A percentile compares a stretch with the other conserved stretches of the same genome.
These are phyloP conservation scores for Entomobrya multifasciata DNA, from an alignment of 2,888 invertebrate genomes.

Conservation along the genomic window DNA sequence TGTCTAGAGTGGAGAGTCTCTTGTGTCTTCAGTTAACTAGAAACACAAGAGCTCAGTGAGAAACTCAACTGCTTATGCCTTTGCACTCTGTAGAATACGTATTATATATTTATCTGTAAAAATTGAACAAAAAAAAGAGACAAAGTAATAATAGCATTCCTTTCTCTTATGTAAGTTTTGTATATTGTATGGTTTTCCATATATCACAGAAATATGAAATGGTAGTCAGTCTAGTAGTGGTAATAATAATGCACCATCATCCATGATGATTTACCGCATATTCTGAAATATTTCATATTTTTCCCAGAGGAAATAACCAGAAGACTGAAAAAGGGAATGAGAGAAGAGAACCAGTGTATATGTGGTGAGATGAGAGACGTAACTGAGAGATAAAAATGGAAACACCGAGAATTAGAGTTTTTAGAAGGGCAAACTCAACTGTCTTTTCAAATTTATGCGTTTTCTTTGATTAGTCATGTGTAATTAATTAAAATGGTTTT, in stretches of 20 bases:
- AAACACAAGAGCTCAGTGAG: neutral
- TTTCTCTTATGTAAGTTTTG: conserved; percentile 13
- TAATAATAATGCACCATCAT: conserved; percentile 22
- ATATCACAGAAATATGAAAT: neutral
- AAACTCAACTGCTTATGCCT: no score
- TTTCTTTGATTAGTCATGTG: conserved; percentile 37
- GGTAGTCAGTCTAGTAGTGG: neutral
- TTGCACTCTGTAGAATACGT: neutral
- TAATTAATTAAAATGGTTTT: conserved; percentile 26
- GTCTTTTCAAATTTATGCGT: neutral
- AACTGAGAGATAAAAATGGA: neutral
- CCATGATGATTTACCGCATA: conserved; percentile 37
- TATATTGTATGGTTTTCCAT: no score
- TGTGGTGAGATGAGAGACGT: neutral
- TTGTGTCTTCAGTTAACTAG: no score
- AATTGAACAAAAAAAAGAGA: neutral
- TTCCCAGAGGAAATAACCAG: conserved; percentile 41
- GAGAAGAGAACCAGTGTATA: neutral
- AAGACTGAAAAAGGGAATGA: neutral
- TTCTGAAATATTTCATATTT: conserved; percentile 50
- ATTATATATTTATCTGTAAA: neutral
- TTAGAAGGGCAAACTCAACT: neutral
- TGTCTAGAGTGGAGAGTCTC: no score
- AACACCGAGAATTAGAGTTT: neutral
- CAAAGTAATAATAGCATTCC: neutral